Evolutionary conservation across 2,113 vertebrate species (phyloP).

Genomic region (Irena cyanogastra): DNA sequence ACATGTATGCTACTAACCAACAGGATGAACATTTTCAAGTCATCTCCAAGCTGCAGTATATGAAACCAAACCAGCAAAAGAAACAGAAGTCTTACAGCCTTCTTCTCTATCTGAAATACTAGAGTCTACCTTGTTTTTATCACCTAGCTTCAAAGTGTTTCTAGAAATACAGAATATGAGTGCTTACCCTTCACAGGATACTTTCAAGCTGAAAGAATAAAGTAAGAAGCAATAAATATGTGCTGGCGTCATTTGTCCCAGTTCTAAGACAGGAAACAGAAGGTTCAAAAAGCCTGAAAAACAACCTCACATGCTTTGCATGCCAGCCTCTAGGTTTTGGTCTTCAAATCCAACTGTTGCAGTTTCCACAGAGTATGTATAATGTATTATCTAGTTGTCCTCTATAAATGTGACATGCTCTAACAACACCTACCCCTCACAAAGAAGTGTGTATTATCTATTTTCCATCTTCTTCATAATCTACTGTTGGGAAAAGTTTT

Average conservation of each 20-base stretch:
- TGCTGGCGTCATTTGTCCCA: not conserved
- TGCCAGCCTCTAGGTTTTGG: not conserved
- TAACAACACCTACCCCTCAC: not conserved
- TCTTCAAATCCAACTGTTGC: not conserved
- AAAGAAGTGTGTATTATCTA: not conserved
- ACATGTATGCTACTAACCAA: not conserved
- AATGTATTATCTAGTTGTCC: not conserved
- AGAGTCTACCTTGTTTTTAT: conserved; percentile 27
- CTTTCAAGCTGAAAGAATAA: not conserved
- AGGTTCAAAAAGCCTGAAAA: not conserved
- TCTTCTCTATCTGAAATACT: conserved; percentile 17
- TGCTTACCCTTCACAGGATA: not conserved
- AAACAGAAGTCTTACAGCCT: not conserved
- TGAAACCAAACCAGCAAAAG: conserved; percentile 5
- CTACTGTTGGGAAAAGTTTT: not conserved
- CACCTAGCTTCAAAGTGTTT: conserved; percentile 43
- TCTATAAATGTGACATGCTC: not conserved
- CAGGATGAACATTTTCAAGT: not conserved
- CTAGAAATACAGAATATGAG: conserved; percentile 28
- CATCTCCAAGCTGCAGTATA: not conserved
- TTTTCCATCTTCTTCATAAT: not conserved
- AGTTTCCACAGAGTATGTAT: not conserved
- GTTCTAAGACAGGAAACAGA: not conserved
- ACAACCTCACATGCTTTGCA: not conserved
- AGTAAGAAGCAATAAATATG: not conserved